Evolutionary conservation across 2,888 invertebrate species (phyloP), one percentile per base, ranked within the genome.

Genomic region (Dorcus parallelipipedus): DNA sequence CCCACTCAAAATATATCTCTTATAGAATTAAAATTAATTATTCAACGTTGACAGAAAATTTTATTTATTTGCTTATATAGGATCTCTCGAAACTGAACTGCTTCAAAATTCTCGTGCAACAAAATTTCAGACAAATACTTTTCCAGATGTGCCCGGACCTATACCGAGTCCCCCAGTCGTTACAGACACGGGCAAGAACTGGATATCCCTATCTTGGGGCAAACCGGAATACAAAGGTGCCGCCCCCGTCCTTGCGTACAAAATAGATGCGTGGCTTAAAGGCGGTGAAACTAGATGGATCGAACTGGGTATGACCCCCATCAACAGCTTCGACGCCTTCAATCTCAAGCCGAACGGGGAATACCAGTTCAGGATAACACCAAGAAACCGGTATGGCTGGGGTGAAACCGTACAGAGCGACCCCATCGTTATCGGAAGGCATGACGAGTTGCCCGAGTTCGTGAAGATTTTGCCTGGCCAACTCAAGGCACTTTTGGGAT

Each of bases 321-420:
- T 90, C 49, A 90, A 88, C 73, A 86, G 86, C 7, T 92, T 88
- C 74, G 94, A 94, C 74, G 90, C 88, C 0, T 93, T 93, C 78
- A 92, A 93, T 74, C 79, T 94, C 56, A 88, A 88, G 70, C 84
- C 89, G 40, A 90, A 89, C 45, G 83, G 85, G 42, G 89, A 91
- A 71, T 95, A 95, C 75, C 89, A 91, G 75, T 95, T 95, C 79
- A 84, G 94, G 56, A 86, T 95, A 8, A 92, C 93, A 0, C 93
- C 95, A 1, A 83, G 91, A 58, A 95, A 95, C 80, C 86, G 93
- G 67, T 93, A 92, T 73, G 96, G 95, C 38, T 93, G 92, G 89
- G 94, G 95, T 9, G 90, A 91, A 67, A 82, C 91, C 0, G 84
- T 87, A 0, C 87, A 87, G 70, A 83, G 84, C 1, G 78, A 79